phyloP scores from a whole-genome alignment of 2,888 invertebrate genomes.

The Mimas tiliae region DNA sequence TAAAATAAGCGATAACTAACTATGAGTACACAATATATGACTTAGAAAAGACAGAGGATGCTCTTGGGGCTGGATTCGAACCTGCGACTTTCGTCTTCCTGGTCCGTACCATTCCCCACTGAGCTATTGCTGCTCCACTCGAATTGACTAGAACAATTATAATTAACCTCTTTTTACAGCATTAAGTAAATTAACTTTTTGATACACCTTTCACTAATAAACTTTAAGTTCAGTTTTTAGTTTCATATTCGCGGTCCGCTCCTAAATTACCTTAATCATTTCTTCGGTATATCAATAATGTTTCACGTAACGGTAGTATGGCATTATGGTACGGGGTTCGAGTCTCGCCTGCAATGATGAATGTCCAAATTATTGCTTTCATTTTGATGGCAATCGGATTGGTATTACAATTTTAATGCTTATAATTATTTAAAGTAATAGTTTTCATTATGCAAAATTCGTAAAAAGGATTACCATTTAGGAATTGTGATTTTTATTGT shows the following conservation, averaged over 20 bases:
- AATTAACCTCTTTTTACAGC: neutral
- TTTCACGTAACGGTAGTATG: constrained; percentile 11
- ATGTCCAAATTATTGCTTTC: neutral
- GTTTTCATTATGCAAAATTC: too few species aligned
- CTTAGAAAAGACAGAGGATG: too few species aligned
- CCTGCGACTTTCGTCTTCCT: too few species aligned
- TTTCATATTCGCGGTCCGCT: neutral
- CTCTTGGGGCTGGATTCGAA: too few species aligned
- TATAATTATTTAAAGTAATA: too few species aligned
- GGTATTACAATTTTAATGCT: neutral
- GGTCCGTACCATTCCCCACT: neutral
- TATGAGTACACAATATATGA: too few species aligned
- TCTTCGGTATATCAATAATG: constrained; percentile 4
- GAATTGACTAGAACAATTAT: neutral
- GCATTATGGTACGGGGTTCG: neutral
- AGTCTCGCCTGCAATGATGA: neutral
- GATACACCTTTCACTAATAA: constrained; percentile 3
- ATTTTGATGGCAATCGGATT: neutral
- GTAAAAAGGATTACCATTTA: too few species aligned
- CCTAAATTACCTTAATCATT: constrained; percentile 11
- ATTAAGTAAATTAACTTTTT: constrained; percentile 4
- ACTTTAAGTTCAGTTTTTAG: constrained; percentile 10
- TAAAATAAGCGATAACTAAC: too few species aligned
- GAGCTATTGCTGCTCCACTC: too few species aligned
- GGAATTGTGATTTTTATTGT: too few species aligned